Conservation (phyloP, 2,888 invertebrate species). For the Galeopsomyia nigrocyanea region DNA sequence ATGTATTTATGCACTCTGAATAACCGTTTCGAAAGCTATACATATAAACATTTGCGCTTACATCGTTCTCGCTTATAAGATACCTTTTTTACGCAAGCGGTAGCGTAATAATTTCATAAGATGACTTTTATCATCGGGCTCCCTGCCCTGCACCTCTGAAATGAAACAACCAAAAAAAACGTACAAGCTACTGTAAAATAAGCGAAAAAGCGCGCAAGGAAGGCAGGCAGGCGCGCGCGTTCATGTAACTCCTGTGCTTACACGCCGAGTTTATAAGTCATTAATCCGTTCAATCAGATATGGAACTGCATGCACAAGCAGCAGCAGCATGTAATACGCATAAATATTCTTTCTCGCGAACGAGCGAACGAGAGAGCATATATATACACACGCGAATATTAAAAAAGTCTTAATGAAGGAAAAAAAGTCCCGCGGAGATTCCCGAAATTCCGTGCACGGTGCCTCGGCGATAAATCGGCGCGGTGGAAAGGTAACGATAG, state of each 20-base stretch:
- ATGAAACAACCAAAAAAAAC: constrained; percentile 16
- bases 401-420: constrained; percentile 21
- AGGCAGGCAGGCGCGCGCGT: too few species aligned
- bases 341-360: constrained; percentile 1
- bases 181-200: constrained; percentile 42
- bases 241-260: constrained; percentile 11
- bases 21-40: too few species aligned
- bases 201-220: too few species aligned
- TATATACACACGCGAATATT: background rate
- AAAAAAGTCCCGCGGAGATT: too few species aligned
- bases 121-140: constrained; percentile 2
- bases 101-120: background rate
- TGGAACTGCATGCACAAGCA: background rate
- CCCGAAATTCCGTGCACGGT: constrained; percentile 10
- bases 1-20: too few species aligned
- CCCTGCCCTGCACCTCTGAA: background rate
- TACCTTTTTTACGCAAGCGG: too few species aligned
- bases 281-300: constrained; percentile 39
- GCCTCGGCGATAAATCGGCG: constrained; percentile 22
- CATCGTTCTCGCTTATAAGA: too few species aligned
- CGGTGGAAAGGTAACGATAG: constrained; percentile 27
- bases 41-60: too few species aligned
- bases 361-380: too few species aligned
- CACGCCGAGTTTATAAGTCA: constrained; percentile 26
- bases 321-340: too few species aligned